phyloP scores from a whole-genome alignment of 1,140 invertebrate genomes.

The Drosophila mayri region DNA sequence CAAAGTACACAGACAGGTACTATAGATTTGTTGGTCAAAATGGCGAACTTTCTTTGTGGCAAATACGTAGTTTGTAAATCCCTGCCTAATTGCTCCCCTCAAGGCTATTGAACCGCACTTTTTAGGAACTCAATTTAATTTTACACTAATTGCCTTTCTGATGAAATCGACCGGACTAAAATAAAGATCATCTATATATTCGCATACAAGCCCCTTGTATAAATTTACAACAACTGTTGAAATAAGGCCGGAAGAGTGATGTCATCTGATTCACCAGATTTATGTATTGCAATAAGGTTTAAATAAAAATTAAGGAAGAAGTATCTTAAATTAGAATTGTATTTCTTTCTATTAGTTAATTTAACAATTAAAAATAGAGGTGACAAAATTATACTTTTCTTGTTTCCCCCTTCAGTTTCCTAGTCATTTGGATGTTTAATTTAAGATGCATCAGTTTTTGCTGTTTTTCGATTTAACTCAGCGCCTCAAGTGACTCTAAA shows the following conservation, averaged over 20 bases:
- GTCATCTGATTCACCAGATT: not conserved
- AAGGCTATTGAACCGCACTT: conserved; percentile 11
- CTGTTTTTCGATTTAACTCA: not conserved
- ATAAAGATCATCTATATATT: conserved; percentile 18
- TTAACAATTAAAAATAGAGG: not conserved
- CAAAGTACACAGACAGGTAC: conserved; percentile 15
- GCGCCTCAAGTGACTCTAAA: conserved; percentile 8
- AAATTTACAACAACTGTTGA: conserved; percentile 7
- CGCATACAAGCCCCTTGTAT: conserved; percentile 2
- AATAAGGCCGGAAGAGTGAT: conserved; percentile 13
- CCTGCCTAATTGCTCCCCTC: conserved; percentile 1
- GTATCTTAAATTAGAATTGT: not conserved
- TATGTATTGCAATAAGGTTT: too few relatives aligned
- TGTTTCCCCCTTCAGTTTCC: not conserved
- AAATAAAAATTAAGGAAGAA: not conserved
- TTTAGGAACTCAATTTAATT: conserved; percentile 20
- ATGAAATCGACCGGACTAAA: conserved; percentile 3
- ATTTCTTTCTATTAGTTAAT: not conserved
- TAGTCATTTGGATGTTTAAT: not conserved
- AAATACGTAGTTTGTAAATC: too few relatives aligned
- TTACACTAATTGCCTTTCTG: conserved; percentile 19
- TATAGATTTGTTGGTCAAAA: conserved; percentile 6
- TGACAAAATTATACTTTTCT: not conserved
- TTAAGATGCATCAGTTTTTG: not conserved
- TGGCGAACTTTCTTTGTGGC: conserved; percentile 13